Conservation (phyloP, 2,113 vertebrate species). For the Gobio gobio region DNA sequence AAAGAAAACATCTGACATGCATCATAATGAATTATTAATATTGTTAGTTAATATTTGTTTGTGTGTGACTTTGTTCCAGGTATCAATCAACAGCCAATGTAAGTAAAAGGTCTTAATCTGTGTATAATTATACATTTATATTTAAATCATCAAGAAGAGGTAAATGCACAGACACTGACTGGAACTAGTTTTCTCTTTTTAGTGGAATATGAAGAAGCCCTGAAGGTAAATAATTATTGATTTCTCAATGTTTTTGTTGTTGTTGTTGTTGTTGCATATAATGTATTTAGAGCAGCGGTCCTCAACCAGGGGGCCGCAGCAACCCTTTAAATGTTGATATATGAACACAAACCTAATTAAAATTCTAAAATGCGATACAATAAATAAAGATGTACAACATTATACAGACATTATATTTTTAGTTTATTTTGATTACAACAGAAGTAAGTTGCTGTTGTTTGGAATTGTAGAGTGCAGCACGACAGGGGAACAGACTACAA, state of each 20-base stretch:
- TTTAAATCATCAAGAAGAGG: neutral
- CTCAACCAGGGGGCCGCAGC: neutral
- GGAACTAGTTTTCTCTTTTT: slow-evolving; percentile 42
- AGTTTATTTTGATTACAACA: neutral
- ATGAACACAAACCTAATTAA: neutral
- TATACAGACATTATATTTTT: neutral
- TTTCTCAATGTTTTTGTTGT: neutral
- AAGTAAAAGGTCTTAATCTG: slow-evolving; percentile 41
- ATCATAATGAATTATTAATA: neutral
- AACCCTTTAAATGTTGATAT: neutral
- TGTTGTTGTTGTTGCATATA: neutral
- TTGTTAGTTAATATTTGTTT: neutral
- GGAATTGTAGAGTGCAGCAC: slow-evolving; percentile 68
- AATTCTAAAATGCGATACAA: neutral
- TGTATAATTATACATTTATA: neutral
- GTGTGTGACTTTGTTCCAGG: slow-evolving; percentile 59
- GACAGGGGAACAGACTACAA: slow-evolving; percentile 76
- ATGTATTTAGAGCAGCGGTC: neutral
- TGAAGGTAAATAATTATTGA: slow-evolving; percentile 66
- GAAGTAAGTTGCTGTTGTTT: neutral
- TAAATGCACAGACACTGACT: neutral
- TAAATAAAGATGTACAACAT: neutral
- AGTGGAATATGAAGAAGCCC: slow-evolving; percentile 78
- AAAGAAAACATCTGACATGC: neutral
- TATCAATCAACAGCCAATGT: slow-evolving; percentile 77